Percentiles rank a stretch among this genome's conserved stretches.
These are phyloP conservation scores for Brachyopa scutellaris DNA, from an alignment of 2,888 invertebrate genomes.

Conservation along the genomic window DNA sequence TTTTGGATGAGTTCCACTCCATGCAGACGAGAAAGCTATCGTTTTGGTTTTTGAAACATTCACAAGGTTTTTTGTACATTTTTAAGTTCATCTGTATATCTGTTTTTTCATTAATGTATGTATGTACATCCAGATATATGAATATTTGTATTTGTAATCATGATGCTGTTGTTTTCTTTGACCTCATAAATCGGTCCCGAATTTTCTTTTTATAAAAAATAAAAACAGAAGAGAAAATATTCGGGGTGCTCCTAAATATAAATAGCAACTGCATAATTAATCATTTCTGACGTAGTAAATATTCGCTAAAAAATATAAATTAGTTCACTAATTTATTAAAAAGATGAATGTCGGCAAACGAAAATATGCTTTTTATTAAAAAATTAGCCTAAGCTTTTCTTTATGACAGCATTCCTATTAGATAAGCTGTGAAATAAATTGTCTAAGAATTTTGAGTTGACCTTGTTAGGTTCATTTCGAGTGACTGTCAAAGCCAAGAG, in stretches of 20 bases:
- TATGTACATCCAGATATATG: no score
- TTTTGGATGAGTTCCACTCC: slow-evolving; percentile 63
- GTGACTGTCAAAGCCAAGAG: no score
- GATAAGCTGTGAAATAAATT: no score
- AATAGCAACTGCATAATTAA: slow-evolving; percentile 42
- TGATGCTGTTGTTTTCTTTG: slow-evolving; percentile 3
- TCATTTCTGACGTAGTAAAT: slow-evolving; percentile 9
- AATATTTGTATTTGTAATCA: background rate
- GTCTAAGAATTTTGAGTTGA: no score
- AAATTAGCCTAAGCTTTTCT: no score
- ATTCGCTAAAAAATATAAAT: slow-evolving; percentile 6
- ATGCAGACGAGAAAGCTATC: slow-evolving; percentile 23
- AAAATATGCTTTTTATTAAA: no score
- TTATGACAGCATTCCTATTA: no score
- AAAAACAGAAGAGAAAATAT: background rate
- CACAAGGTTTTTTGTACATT: background rate
- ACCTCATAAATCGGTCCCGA: slow-evolving; percentile 28
- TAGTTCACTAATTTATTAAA: background rate
- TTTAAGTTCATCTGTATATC: background rate
- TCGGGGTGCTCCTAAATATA: slow-evolving; percentile 33
- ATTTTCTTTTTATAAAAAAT: background rate
- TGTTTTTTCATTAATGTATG: background rate
- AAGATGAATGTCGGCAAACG: background rate
- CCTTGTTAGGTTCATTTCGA: no score
- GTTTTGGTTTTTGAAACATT: background rate